Evolutionary conservation across 2,113 vertebrate genomes (phyloP), one percentile per base, ranked within the genome.

Genomic region (Paradoxurus hermaphroditus): DNA sequence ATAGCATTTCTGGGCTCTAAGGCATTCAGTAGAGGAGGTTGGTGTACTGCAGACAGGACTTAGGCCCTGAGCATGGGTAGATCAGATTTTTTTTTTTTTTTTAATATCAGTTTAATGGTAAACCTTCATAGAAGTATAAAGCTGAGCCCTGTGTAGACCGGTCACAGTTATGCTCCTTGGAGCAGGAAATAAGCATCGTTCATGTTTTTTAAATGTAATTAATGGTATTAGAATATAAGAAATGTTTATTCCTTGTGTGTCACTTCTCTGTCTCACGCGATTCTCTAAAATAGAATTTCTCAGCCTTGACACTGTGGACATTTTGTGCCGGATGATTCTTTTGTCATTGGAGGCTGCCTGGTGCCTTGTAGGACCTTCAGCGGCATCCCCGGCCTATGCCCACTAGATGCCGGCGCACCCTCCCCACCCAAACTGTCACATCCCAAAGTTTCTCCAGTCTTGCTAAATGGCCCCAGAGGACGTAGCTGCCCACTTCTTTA

Each of bases 191-290:
- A 59, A 84, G 49, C n/a, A 29, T 34, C 15, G 6, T 31, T 56
- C 23, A 2, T 46, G 51, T 93, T 79, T 31, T n/a, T 31, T n/a
- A 21, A 68, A 53, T 49, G 11, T 65, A 92, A 49, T 62, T n/a
- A 63, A 27, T 67, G 9, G 8, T 19, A 9, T 49, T 19, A 59
- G 62, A 90, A 56, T 63, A 14, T 13, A 90, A 11, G 36, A 67
- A 88, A 77, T 92, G 27, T 75, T 83, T 87, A 39, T 51, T 85
- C 31, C 31, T 16, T 62, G 72, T 77, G 78, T 95, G 65, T 82
- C 27, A 49, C 70, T 85, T 31, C 19, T 53, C 3, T 91, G 67
- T 81, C 49, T 88, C 39, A 41, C 1, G 8, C 53, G 84, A 62
- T 4, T 94, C 46, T 94, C 41, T 65, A 29, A 73, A 70, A 51